These are phyloP conservation scores for Eumerus sabulonum DNA, from an alignment of 2,888 invertebrate species.

Conservation along the genomic window DNA sequence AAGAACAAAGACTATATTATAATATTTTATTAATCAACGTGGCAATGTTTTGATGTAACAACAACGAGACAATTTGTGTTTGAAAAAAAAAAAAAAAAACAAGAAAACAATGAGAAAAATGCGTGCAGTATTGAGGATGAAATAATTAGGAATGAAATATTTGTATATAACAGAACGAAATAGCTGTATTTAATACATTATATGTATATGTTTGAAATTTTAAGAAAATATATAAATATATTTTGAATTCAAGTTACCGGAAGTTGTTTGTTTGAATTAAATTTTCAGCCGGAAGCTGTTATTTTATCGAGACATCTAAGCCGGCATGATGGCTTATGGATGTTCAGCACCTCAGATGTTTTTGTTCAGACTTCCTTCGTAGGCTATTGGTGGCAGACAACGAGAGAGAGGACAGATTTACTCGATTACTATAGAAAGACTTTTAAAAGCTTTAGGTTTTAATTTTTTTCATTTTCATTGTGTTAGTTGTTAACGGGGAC, in stretches of 20 bases:
- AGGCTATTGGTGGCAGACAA: too few relatives aligned
- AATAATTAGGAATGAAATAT: conserved; percentile 25
- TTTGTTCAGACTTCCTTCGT: too few relatives aligned
- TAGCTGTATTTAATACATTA: conserved; percentile 44
- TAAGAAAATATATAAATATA: conserved; percentile 41
- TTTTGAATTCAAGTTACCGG: conserved; percentile 39
- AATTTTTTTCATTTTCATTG: too few relatives aligned
- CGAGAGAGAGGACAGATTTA: too few relatives aligned
- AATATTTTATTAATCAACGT: background rate
- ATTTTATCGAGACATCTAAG: too few relatives aligned
- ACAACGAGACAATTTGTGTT: background rate
- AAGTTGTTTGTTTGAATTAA: background rate
- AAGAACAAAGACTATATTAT: conserved; percentile 48
- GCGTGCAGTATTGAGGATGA: conserved; percentile 39
- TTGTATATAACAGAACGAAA: conserved; percentile 17
- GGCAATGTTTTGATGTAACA: background rate
- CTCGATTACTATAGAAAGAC: too few relatives aligned
- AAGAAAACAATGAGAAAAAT: background rate
- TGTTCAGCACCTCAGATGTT: too few relatives aligned
- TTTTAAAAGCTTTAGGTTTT: too few relatives aligned
- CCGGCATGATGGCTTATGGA: too few relatives aligned
- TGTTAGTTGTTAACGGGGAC: too few relatives aligned
- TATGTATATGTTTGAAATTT: conserved; percentile 21
- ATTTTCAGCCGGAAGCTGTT: too few relatives aligned
- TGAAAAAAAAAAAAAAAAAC: conserved; percentile 6